Base-by-base conservation (phyloP, 2,797 vertebrate species). In the Pogonophryne albipinna region DNA sequence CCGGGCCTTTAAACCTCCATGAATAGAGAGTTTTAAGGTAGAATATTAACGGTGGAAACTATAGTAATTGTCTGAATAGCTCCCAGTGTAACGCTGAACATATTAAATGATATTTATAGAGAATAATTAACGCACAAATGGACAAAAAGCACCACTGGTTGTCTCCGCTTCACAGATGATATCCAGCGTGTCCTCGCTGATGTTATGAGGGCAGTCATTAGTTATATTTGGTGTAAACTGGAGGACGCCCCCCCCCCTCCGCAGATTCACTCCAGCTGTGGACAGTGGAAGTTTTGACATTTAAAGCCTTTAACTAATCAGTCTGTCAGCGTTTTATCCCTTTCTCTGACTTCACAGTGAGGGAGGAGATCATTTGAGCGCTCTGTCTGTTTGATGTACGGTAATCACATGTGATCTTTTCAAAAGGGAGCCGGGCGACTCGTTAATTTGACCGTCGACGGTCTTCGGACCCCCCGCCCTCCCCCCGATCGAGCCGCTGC, bases 321-420 rank as follows among this genome's bases (percentile, higher is more conserved):
- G 59, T 73, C 81, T 58, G 69, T 79, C 76, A 85, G 85, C 63
- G 66, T 85, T 87, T 82, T 53, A 74, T 78, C 70, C 69, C 59
- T 31, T 66, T 79, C 53, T 72, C 20, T 3, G 74, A 84, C 85
- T 87, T 61, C 76, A 50, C 82, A 71, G 82, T 9, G 73, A 80
- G 87, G 52, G 76, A 71, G 52, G 74, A 90, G 92, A 93, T 88
- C 78, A 91, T 87, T 88, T 89, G 79, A 87, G 80, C 77, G 79
- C 85, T 89, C 87, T 84, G 91, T 94, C 92, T 91, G 86, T 91
- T 92, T 93, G 91, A 94, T 89, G 91, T 90, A 70, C 78, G 68
- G 68, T 94, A 94, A 95, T 94, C 93, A 93, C 89, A 92, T 93
- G 90, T 94, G 94, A 94, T 95, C 93, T 95, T 94, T 94, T 95